These are phyloP conservation scores for Chrysina gloriosa DNA, from an alignment of 2,888 invertebrate genomes.

Conservation along the genomic window DNA sequence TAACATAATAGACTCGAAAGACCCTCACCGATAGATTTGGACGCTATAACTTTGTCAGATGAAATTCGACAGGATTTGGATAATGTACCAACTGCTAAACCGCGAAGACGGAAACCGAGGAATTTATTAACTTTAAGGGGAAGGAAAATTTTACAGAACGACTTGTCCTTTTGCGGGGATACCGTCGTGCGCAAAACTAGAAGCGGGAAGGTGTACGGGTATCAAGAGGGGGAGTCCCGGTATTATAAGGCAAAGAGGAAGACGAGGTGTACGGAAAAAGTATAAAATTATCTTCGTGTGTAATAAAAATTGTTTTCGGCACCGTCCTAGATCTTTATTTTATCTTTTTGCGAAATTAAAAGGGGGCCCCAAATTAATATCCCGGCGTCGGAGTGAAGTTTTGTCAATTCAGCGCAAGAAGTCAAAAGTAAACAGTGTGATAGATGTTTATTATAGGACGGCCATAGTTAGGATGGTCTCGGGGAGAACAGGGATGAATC, in stretches of 20 bases:
- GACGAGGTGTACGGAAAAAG: neutral
- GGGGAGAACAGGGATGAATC: constrained; percentile 62
- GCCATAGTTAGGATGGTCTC: constrained; percentile 64
- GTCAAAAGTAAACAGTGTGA: constrained; percentile 63
- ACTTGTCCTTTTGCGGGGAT: constrained; percentile 6
- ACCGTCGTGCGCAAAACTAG: constrained; percentile 22
- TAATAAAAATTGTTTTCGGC: constrained; percentile 24
- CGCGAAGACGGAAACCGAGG: neutral
- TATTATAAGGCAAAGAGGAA: constrained; percentile 6
- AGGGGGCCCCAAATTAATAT: constrained; percentile 29
- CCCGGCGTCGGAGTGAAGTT: constrained; percentile 45
- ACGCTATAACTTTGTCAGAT: constrained; percentile 11
- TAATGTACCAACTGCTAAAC: neutral
- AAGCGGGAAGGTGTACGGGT: constrained; percentile 31
- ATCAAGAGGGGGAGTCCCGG: neutral
- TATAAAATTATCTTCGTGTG: neutral
- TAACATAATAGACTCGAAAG: neutral
- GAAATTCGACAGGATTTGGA: neutral
- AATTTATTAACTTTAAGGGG: constrained; percentile 23
- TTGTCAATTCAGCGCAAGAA: constrained; percentile 57
- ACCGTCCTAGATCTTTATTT: too few relatives aligned
- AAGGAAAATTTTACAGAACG: constrained; percentile 15
- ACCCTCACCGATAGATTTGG: neutral
- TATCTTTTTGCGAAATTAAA: constrained; percentile 14
- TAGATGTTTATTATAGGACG: constrained; percentile 64